phyloP scores from a whole-genome alignment of 2,888 invertebrate genomes.

The Agrotis puta region DNA sequence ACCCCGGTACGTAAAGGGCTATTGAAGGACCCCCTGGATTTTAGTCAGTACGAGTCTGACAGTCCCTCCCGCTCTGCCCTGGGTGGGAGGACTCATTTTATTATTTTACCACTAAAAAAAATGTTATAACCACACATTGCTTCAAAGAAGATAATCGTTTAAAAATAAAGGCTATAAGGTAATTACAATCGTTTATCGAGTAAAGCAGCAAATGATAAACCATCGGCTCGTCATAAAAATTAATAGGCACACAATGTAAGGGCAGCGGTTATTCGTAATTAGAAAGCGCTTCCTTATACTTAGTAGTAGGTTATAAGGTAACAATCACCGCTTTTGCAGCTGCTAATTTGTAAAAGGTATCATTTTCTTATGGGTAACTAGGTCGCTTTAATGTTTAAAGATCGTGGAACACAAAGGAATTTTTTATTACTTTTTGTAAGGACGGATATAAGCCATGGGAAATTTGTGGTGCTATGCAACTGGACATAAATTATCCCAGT shows the following conservation, averaged over 20 bases:
- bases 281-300: neutral
- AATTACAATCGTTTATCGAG: slow-evolving; percentile 8
- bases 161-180: neutral
- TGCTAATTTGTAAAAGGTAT: neutral
- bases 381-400: neutral
- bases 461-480: no score
- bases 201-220: slow-evolving; percentile 3
- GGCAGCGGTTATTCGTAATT: neutral
- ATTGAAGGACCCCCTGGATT: no score
- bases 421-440: no score
- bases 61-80: no score
- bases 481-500: no score
- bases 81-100: no score
- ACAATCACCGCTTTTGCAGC: neutral
- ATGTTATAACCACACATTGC: no score
- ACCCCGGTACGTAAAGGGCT: no score
- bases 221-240: neutral
- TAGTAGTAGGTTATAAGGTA: neutral
- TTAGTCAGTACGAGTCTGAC: no score
- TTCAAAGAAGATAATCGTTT: neutral
- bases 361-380: neutral
- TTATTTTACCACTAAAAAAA: no score
- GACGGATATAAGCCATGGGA: no score
- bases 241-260: neutral
- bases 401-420: neutral